A percentile compares a stretch with the other conserved stretches of the same genome.
These are phyloP conservation scores for Pteruthius melanotis DNA, from an alignment of 2,113 vertebrate genomes.

Conservation along the genomic window DNA sequence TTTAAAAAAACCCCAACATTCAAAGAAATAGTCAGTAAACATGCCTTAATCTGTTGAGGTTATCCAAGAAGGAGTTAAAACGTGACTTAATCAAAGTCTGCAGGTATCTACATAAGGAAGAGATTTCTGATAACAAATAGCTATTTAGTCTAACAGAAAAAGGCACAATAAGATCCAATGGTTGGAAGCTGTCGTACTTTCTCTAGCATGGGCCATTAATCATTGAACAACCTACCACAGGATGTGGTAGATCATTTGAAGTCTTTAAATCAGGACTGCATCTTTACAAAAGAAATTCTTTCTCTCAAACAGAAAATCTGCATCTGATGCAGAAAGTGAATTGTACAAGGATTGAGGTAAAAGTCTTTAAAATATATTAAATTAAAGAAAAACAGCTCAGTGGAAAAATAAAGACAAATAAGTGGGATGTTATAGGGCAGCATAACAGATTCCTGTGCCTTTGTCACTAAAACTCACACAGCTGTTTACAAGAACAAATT, in stretches of 20 bases:
- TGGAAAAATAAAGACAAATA: background rate
- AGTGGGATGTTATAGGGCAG: background rate
- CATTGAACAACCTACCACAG: slow-evolving; percentile 56
- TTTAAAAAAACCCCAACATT: background rate
- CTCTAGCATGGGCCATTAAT: slow-evolving; percentile 49
- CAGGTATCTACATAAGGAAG: slow-evolving; percentile 51
- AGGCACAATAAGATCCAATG: slow-evolving; percentile 33
- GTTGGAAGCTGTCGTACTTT: slow-evolving; percentile 35
- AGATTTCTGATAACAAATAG: slow-evolving; percentile 60
- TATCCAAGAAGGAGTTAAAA: slow-evolving; percentile 55
- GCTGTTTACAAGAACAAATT: background rate
- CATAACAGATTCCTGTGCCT: background rate
- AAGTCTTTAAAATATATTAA: background rate
- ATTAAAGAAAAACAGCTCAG: background rate
- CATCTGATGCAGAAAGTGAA: slow-evolving; percentile 15
- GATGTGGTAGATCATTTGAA: slow-evolving; percentile 53
- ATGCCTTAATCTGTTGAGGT: background rate
- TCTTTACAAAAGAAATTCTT: slow-evolving; percentile 35
- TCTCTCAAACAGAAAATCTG: slow-evolving; percentile 14
- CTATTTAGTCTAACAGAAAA: slow-evolving; percentile 43
- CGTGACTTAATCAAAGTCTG: slow-evolving; percentile 31
- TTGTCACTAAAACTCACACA: background rate
- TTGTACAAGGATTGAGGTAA: background rate
- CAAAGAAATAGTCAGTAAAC: background rate
- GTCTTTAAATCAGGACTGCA: slow-evolving; percentile 47